These are phyloP conservation scores for Tetragnatha montana DNA, from an alignment of 2,888 invertebrate species.

Conservation along the genomic window DNA sequence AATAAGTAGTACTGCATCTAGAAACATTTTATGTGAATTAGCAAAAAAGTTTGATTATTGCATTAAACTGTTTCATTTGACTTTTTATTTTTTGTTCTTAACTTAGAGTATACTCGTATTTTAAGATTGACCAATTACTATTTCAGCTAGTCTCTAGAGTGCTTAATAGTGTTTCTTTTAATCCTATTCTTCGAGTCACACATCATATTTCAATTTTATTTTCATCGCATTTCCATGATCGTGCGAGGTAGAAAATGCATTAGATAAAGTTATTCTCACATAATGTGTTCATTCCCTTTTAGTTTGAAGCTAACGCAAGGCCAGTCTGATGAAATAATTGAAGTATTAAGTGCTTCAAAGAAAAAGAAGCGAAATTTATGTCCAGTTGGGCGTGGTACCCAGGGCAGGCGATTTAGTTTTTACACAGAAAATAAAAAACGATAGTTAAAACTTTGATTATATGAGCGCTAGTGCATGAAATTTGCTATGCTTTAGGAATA, in stretches of 20 bases:
- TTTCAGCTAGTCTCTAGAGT: too few species aligned
- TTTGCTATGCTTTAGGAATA: neutral
- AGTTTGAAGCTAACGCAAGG: neutral
- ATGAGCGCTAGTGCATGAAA: neutral
- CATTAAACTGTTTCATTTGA: too few species aligned
- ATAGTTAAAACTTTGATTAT: neutral
- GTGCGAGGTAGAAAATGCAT: neutral
- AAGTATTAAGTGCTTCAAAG: neutral
- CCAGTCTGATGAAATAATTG: neutral
- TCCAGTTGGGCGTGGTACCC: neutral
- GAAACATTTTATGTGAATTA: too few species aligned
- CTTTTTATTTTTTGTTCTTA: too few species aligned
- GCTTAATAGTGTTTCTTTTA: too few species aligned
- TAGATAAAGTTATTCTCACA: neutral
- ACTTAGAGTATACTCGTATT: too few species aligned
- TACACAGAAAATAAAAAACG: neutral
- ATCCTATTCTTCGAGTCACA: too few species aligned
- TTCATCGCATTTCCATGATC: neutral
- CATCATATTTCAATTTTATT: neutral
- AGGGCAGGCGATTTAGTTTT: neutral
- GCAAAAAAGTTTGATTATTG: too few species aligned
- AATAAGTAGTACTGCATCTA: too few species aligned
- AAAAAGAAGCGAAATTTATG: neutral
- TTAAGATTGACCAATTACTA: too few species aligned
- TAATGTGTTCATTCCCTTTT: neutral